Evolutionary conservation across 2,888 invertebrate genomes (phyloP).

Genomic region (Cheiracanthium punctorium): DNA sequence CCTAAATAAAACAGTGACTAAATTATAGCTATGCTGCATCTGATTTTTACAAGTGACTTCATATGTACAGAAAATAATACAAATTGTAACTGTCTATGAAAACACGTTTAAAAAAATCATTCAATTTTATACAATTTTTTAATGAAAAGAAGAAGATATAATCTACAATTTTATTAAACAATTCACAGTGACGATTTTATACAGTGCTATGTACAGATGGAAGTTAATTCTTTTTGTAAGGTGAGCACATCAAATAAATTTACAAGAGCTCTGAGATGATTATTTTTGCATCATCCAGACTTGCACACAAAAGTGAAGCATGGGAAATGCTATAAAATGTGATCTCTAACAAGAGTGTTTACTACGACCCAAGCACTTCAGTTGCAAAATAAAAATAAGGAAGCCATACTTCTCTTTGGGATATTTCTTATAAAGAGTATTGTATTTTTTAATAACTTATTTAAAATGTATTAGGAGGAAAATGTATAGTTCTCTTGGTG

Average conservation of each 20-base stretch:
- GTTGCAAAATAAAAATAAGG: constrained; percentile 32
- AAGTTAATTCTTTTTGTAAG: constrained; percentile 68
- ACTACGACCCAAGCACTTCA: constrained; percentile 59
- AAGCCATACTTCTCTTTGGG: constrained; percentile 37
- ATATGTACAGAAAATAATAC: constrained; percentile 8
- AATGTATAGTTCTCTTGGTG: background rate
- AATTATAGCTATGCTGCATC: too few species aligned
- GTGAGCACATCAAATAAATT: constrained; percentile 69
- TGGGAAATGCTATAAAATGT: constrained; percentile 67
- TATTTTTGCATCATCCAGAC: constrained; percentile 44
- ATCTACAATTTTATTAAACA: constrained; percentile 71
- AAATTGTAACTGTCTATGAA: background rate
- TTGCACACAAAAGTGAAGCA: constrained; percentile 66
- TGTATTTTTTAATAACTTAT: constrained; percentile 37
- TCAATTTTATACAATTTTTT: constrained; percentile 22
- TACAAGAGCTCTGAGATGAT: constrained; percentile 64
- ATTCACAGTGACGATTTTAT: constrained; percentile 70
- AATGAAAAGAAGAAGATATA: constrained; percentile 48
- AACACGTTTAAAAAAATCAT: background rate
- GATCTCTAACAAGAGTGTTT: constrained; percentile 57
- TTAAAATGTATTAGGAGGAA: constrained; percentile 24
- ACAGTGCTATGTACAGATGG: constrained; percentile 71
- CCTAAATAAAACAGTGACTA: too few species aligned
- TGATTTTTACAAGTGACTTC: background rate
- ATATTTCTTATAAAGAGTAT: constrained; percentile 20